phyloP scores from a whole-genome alignment of 2,888 invertebrate genomes.

The Sicus ferrugineus region DNA sequence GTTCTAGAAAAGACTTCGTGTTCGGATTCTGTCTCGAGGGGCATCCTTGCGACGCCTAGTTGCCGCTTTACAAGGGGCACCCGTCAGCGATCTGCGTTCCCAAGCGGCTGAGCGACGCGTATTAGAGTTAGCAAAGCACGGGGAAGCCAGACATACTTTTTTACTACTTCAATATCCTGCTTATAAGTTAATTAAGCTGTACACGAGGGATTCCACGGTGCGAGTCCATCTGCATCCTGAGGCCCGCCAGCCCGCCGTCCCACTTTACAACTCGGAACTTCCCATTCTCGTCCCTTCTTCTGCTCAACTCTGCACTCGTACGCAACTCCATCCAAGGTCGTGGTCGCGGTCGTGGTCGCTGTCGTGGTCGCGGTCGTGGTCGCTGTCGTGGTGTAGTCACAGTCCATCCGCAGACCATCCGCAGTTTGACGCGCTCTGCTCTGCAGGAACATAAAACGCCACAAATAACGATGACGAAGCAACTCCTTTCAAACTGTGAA shows the following conservation, averaged over 20 bases:
- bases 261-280: not conserved
- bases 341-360: not conserved
- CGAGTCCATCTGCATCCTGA: not conserved
- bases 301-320: not conserved
- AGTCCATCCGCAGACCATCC: not conserved
- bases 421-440: not conserved
- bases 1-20: too few species aligned
- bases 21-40: not conserved
- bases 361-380: not conserved
- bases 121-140: not conserved
- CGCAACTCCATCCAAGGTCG: too few species aligned
- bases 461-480: conserved; percentile 1
- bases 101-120: not conserved
- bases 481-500: not conserved
- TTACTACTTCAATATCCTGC: conserved; percentile 12
- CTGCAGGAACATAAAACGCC: not conserved
- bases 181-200: conserved; percentile 10
- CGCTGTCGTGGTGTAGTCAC: not conserved
- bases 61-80: not conserved
- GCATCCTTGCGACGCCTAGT: not conserved
- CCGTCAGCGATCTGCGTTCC: not conserved
- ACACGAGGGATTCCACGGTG: not conserved
- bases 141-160: not conserved
- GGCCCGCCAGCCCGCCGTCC: too few species aligned
- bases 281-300: not conserved